These are phyloP conservation scores for Charaxes varanes DNA, from an alignment of 1,140 invertebrate species.

Conservation along the genomic window DNA sequence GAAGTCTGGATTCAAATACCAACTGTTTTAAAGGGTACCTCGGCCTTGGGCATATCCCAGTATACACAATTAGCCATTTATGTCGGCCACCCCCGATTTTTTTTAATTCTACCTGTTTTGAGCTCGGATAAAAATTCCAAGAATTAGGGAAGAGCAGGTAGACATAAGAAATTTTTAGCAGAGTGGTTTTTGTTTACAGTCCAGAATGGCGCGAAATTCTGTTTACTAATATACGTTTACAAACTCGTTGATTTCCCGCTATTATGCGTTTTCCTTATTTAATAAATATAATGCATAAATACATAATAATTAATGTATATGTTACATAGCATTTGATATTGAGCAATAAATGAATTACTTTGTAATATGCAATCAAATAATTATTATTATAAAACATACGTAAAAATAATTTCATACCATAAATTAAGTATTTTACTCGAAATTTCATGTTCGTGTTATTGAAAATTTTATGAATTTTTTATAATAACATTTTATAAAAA, in stretches of 20 bases:
- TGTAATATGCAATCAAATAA: no score
- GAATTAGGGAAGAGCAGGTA: conserved; percentile 39
- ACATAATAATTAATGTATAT: conserved; percentile 11
- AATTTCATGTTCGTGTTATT: no score
- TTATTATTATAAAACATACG: not conserved
- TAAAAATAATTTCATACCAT: not conserved
- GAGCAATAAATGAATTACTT: no score
- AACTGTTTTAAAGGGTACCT: conserved; percentile 60
- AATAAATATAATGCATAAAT: conserved; percentile 9
- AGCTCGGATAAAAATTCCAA: conserved; percentile 21
- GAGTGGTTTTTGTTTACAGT: conserved; percentile 66
- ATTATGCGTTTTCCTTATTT: conserved; percentile 30
- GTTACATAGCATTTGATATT: no score
- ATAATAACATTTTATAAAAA: no score
- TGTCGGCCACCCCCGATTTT: conserved; percentile 33
- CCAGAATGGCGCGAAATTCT: conserved; percentile 55
- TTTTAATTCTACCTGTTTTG: conserved; percentile 48
- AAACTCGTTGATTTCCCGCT: conserved; percentile 39
- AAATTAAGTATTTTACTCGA: no score
- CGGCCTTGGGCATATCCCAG: conserved; percentile 60
- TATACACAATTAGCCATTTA: conserved; percentile 50
- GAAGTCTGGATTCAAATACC: conserved; percentile 56
- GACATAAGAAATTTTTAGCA: conserved; percentile 30
- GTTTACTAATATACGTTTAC: conserved; percentile 56
- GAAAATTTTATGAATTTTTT: no score